Evolutionary conservation across 2,888 invertebrate genomes (phyloP).

Genomic region (Chironomus riparius): DNA sequence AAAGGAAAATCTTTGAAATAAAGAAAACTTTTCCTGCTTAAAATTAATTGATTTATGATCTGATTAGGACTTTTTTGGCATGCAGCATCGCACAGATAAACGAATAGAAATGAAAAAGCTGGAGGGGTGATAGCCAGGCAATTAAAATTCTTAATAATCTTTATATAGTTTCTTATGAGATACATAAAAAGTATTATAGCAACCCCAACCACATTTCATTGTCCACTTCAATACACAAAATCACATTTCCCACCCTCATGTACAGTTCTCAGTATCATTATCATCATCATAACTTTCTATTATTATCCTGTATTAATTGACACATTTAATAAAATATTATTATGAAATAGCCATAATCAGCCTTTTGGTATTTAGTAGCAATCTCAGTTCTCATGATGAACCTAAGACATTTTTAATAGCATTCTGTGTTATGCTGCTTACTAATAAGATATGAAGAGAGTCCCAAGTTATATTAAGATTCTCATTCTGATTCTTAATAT

Average conservation of each 20-base stretch:
- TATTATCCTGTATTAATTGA: slow-evolving; percentile 27
- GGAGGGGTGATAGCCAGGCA: neutral
- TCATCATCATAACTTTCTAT: slow-evolving; percentile 26
- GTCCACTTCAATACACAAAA: too few species aligned
- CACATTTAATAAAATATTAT: slow-evolving; percentile 20
- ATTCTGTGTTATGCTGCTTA: neutral
- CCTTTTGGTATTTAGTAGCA: neutral
- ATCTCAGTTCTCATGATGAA: neutral
- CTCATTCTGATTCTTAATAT: too few species aligned
- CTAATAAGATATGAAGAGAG: neutral
- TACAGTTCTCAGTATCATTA: neutral
- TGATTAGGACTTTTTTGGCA: neutral
- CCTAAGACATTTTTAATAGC: slow-evolving; percentile 23
- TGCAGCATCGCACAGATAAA: slow-evolving; percentile 7
- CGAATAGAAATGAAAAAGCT: neutral
- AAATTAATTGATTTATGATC: slow-evolving; percentile 24
- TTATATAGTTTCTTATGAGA: neutral
- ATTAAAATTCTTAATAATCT: slow-evolving; percentile 18
- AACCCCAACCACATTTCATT: too few species aligned
- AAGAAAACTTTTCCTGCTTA: neutral
- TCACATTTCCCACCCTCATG: too few species aligned
- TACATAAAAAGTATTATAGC: too few species aligned
- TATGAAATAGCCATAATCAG: slow-evolving; percentile 17
- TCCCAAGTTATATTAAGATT: too few species aligned
- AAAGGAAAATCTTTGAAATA: too few species aligned